Conservation (phyloP, 2,113 vertebrate genomes). For the Tragelaphus scriptus region DNA sequence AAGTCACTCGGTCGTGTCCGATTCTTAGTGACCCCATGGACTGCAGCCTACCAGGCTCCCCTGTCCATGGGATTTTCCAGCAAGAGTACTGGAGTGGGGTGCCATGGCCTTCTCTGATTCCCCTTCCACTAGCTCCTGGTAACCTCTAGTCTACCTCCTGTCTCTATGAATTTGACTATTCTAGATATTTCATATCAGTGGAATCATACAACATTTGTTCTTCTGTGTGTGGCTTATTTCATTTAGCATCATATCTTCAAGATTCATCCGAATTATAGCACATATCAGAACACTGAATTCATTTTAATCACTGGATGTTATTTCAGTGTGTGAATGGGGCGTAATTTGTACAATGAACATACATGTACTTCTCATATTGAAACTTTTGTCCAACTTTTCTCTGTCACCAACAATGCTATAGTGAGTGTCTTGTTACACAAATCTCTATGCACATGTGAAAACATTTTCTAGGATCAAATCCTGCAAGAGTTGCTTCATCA, state of each 20-base stretch:
- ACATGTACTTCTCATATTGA: neutral
- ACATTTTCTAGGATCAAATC: neutral
- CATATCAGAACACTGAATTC: neutral
- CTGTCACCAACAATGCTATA: neutral
- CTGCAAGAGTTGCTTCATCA: neutral
- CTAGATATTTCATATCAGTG: neutral
- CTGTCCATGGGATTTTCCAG: no score
- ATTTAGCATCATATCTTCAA: neutral
- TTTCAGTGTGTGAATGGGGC: neutral
- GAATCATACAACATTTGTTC: neutral
- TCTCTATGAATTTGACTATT: neutral
- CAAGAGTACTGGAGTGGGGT: no score
- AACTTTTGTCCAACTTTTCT: neutral
- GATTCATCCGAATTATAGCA: neutral
- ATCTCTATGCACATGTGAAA: neutral
- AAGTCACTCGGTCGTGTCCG: accelerated
- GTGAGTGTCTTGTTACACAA: neutral
- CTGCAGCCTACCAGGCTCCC: no score
- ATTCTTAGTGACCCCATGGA: no score
- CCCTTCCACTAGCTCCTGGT: neutral
- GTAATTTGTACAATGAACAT: neutral
- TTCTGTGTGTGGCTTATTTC: neutral
- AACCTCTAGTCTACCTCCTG: neutral
- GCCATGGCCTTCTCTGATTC: no score
- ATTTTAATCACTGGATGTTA: neutral